Evolutionary conservation across 2,888 invertebrate species (phyloP), one percentile per base, ranked within the genome.

Genomic region (Arenicola marina): DNA sequence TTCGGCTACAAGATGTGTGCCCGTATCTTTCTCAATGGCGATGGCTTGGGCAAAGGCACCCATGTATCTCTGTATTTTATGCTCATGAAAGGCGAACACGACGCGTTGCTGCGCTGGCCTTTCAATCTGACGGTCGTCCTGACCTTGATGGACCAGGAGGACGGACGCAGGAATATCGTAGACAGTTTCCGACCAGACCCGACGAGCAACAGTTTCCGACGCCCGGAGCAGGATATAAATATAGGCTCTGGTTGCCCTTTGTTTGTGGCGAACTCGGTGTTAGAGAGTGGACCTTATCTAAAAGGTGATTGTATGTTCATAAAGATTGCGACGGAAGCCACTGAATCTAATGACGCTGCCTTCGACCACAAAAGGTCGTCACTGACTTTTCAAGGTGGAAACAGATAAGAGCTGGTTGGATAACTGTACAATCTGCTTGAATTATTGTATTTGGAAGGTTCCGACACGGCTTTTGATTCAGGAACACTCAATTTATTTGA

Each of bases 1-100:
- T 73, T 72, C 65, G 80, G 63, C 11, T 81, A 81, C 70, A 80
- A 80, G 60, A 79, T 80, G 79, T 80, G 81, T 70, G 77, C 75
- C 2, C 64, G 80, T 32, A 74, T 79, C 2, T 81, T 81, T 56
- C 67, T 81, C 26, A 81, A 81, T 64, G 81, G 80, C 2, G 81
- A 81, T 61, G 80, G 80, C 1, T 75, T 77, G 71, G 81, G 80
- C 15, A 77, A 77, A 54, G 74, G 73, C 2, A 75, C 74, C 1
- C 77, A 80, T 62, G 57, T 81, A 65, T 78, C 78, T 1, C 65
- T 81, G 24, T 81, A 79, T 70, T 81, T 81, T 67, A 79, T 79
- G 4, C 61, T 81, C 21, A 77, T 80, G 77, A 66, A 73, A 55
- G 79, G 81, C 1, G 78, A 79, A 21, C 78, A 75, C 61, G 81